Evolutionary conservation across 1,140 invertebrate species (phyloP).

Genomic region (Cherax destructor): DNA sequence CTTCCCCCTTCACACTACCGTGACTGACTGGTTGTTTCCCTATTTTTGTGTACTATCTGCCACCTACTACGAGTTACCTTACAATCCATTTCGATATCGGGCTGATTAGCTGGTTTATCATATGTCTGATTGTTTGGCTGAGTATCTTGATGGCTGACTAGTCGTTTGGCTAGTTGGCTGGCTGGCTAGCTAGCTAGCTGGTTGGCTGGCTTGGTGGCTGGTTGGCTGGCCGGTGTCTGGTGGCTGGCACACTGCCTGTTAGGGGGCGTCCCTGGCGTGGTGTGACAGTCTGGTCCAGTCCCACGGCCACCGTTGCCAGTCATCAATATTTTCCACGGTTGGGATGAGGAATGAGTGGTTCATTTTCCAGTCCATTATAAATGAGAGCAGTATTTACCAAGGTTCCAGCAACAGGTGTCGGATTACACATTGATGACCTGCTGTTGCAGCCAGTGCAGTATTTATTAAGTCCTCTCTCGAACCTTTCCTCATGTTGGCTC

Average conservation of each 20-base stretch:
- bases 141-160: not conserved
- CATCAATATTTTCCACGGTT: conserved; percentile 23
- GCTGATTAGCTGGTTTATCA: too few species aligned
- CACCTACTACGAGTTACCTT: too few species aligned
- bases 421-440: conserved; percentile 23
- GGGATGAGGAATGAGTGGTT: conserved; percentile 13
- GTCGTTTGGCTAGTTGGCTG: not conserved
- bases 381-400: conserved; percentile 36
- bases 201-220: not conserved
- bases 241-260: not conserved
- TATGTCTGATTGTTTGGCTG: not conserved
- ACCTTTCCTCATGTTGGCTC: too few species aligned
- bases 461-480: too few species aligned
- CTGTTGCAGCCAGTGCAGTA: not conserved
- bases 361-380: conserved; percentile 31
- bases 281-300: not conserved
- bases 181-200: not conserved
- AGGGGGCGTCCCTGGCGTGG: not conserved
- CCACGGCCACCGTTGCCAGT: conserved; percentile 1
- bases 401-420: conserved; percentile 13
- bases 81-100: too few species aligned
- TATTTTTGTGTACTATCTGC: too few species aligned
- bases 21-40: too few species aligned
- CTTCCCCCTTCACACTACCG: too few species aligned
- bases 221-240: too few species aligned